Evolutionary conservation across 2,888 invertebrate genomes (phyloP).

Genomic region (Drosophila putrida): DNA sequence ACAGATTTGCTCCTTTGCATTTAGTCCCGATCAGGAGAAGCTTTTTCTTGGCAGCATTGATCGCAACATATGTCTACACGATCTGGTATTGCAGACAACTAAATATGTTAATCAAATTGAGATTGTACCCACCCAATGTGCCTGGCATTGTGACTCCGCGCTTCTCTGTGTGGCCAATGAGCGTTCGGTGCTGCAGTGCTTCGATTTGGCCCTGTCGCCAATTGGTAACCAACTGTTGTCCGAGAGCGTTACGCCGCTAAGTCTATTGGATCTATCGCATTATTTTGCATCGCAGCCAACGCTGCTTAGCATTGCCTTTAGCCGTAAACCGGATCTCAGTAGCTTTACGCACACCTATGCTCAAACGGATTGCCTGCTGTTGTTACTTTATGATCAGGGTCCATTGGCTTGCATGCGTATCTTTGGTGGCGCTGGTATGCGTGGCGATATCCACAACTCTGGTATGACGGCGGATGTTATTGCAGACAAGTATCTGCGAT

Average conservation of each 20-base stretch:
- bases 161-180: constrained; percentile 90
- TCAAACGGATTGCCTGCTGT: constrained; percentile 86
- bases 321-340: constrained; percentile 86
- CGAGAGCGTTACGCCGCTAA: constrained; percentile 88
- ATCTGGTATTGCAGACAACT: constrained; percentile 91
- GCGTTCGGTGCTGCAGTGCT: constrained; percentile 91
- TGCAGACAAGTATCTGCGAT: constrained; percentile 88
- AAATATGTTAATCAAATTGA: constrained; percentile 90
- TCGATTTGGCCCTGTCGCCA: constrained; percentile 90
- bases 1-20: constrained; percentile 88
- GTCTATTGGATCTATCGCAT: constrained; percentile 88
- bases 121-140: constrained; percentile 90
- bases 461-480: constrained; percentile 88
- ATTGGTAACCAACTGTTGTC: constrained; percentile 89
- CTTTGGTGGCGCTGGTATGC: constrained; percentile 86
- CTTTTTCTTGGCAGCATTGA: constrained; percentile 94
- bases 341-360: constrained; percentile 83
- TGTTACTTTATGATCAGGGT: constrained; percentile 88
- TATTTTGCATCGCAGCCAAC: constrained; percentile 86
- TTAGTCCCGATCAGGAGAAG: constrained; percentile 91
- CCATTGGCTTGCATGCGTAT: constrained; percentile 87
- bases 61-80: constrained; percentile 92
- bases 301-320: constrained; percentile 87
- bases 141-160: constrained; percentile 91
- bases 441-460: constrained; percentile 85